Evolutionary conservation across 1,140 invertebrate genomes (phyloP).

Genomic region (Chelonus insularis): DNA sequence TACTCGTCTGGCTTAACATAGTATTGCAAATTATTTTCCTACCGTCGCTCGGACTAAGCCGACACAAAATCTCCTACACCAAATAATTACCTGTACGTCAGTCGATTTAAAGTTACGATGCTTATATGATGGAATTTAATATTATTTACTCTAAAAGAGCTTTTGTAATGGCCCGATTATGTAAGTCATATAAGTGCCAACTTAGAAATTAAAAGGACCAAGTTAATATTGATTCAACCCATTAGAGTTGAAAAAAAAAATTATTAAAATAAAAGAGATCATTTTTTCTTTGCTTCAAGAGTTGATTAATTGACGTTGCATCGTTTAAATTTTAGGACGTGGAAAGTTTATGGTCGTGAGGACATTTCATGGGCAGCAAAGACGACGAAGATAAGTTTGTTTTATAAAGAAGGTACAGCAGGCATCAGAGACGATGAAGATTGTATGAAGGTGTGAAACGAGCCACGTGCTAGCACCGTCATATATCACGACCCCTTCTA

Average conservation of each 20-base stretch:
- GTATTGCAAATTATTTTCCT: constrained; percentile 44
- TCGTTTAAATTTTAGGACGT: too few relatives aligned
- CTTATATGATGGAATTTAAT: too few relatives aligned
- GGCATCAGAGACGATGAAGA: constrained; percentile 33
- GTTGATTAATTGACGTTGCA: too few relatives aligned
- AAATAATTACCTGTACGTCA: constrained; percentile 37
- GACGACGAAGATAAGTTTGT: constrained; percentile 40
- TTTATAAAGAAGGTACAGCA: constrained; percentile 34
- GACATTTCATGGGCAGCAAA: constrained; percentile 11
- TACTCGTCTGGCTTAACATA: constrained; percentile 38
- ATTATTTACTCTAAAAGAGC: too few relatives aligned
- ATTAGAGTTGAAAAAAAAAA: too few relatives aligned
- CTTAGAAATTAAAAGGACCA: too few relatives aligned
- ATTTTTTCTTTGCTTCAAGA: too few relatives aligned
- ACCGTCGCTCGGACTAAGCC: constrained; percentile 32
- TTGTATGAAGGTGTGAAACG: constrained; percentile 52
- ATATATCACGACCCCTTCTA: constrained; percentile 49
- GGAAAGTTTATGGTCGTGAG: constrained; percentile 3
- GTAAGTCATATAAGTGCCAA: too few relatives aligned
- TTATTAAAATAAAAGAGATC: too few relatives aligned
- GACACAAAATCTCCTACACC: constrained; percentile 32
- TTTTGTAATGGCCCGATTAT: too few relatives aligned
- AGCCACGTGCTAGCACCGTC: constrained; percentile 48
- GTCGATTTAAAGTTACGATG: neutral
- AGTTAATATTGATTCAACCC: too few relatives aligned